A percentile compares a stretch with the other conserved stretches of the same genome.
These are phyloP conservation scores for Carassius auratus DNA, from an alignment of 2,113 vertebrate genomes.

Conservation along the genomic window DNA sequence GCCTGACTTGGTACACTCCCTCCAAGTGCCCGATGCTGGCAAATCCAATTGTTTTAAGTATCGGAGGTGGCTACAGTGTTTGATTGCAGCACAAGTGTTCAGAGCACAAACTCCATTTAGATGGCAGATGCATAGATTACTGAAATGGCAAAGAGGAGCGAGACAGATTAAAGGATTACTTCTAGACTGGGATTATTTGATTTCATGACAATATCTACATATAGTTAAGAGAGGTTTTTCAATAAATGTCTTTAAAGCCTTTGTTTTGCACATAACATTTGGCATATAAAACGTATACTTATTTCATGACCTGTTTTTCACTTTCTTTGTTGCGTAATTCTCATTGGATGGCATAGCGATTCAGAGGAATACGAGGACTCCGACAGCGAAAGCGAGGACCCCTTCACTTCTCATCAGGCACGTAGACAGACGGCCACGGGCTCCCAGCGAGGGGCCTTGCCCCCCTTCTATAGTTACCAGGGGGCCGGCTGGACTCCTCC, in stretches of 20 bases:
- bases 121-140: conserved; percentile 34
- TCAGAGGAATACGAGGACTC: conserved; percentile 84
- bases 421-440: conserved; percentile 81
- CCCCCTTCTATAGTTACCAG: conserved; percentile 84
- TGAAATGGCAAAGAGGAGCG: conserved; percentile 27
- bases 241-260: not conserved
- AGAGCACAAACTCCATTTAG: conserved; percentile 11
- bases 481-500: conserved; percentile 79
- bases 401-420: conserved; percentile 95
- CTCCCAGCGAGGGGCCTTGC: conserved; percentile 78
- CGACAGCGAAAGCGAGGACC: conserved; percentile 89
- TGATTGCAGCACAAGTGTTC: not conserved
- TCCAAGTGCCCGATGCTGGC: not conserved
- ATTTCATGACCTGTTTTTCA: conserved; percentile 15
- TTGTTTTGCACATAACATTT: conserved; percentile 8
- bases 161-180: conserved; percentile 46
- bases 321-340: conserved; percentile 39
- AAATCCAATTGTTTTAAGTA: conserved; percentile 14
- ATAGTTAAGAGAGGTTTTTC: conserved; percentile 4
- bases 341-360: conserved; percentile 72
- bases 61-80: not conserved
- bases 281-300: conserved; percentile 10
- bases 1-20: not conserved
- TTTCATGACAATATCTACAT: conserved; percentile 30
- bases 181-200: conserved; percentile 21